Conservation (phyloP, 2,888 invertebrate species). For the Schizotus pectinicornis region DNA sequence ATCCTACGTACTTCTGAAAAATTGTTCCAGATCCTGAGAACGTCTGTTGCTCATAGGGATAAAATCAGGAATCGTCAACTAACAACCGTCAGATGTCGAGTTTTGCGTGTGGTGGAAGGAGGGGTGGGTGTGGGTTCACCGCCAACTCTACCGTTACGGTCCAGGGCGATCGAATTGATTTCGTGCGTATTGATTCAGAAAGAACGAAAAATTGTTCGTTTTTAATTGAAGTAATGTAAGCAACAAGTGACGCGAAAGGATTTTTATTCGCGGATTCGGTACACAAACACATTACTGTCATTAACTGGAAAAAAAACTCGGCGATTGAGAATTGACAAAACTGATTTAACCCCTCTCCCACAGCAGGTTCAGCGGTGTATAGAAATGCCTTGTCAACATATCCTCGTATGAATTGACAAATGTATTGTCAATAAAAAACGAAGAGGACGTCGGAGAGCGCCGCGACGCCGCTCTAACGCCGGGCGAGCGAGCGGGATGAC, state of each 20-base stretch:
- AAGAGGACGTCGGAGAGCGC: slow-evolving; percentile 19
- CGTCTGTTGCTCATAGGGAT: too few relatives aligned
- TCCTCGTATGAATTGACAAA: slow-evolving; percentile 44
- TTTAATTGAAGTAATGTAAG: slow-evolving; percentile 37
- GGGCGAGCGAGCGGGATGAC: slow-evolving; percentile 15
- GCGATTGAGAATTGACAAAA: slow-evolving; percentile 44
- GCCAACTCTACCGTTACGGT: neutral
- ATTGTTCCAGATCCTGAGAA: too few relatives aligned
- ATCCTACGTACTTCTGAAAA: too few relatives aligned
- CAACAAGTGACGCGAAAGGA: slow-evolving; percentile 44
- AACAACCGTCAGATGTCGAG: too few relatives aligned
- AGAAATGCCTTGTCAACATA: slow-evolving; percentile 48
- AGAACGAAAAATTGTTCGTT: slow-evolving; percentile 14
- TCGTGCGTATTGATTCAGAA: slow-evolving; percentile 27
- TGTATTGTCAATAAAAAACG: slow-evolving; percentile 42
- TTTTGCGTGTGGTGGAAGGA: too few relatives aligned
- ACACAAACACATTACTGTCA: slow-evolving; percentile 41
- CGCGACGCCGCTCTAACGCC: slow-evolving; percentile 2
- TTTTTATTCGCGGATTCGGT: slow-evolving; percentile 39
- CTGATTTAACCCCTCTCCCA: slow-evolving; percentile 40
- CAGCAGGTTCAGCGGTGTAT: slow-evolving; percentile 41
- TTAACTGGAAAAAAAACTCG: slow-evolving; percentile 41
- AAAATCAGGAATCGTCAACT: too few relatives aligned
- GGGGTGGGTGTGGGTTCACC: neutral
- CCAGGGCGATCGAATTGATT: slow-evolving; percentile 18